Percentiles rank a stretch among this genome's conserved stretches.
Conservation (phyloP, 1,140 invertebrate species). For the Euwallacea fornicatus region DNA sequence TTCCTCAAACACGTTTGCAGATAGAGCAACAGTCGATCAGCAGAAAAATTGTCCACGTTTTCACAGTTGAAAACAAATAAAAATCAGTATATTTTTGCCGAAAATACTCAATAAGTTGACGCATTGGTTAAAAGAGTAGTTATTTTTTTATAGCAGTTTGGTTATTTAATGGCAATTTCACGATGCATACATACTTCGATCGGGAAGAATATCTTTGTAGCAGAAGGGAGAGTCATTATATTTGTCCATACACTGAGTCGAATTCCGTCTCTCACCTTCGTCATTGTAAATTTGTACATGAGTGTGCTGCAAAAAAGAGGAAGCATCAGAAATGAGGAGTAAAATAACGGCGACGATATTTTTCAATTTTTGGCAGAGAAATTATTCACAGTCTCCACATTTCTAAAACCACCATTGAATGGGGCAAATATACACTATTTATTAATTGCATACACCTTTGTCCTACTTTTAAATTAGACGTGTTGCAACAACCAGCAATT, state of each 20-base stretch:
- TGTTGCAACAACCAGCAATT: too few species aligned
- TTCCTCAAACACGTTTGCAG: too few species aligned
- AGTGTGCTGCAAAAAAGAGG: conserved; percentile 35
- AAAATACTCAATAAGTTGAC: too few species aligned
- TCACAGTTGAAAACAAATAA: neutral
- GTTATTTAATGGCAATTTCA: too few species aligned
- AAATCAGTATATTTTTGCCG: neutral
- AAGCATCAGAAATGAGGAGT: neutral
- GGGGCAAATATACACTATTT: too few species aligned
- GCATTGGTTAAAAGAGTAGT: too few species aligned
- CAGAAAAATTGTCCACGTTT: too few species aligned
- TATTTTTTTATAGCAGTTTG: too few species aligned
- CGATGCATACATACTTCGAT: conserved; percentile 55
- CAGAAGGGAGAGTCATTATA: conserved; percentile 84
- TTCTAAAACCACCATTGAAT: too few species aligned
- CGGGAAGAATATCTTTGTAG: conserved; percentile 64
- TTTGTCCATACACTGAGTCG: conserved; percentile 81
- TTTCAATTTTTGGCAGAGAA: neutral
- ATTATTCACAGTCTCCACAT: neutral
- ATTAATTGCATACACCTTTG: too few species aligned
- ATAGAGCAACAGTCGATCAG: too few species aligned
- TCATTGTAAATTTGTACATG: conserved; percentile 43
- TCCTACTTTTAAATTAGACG: too few species aligned
- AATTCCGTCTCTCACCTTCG: conserved; percentile 46
- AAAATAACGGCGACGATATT: neutral